Conservation (phyloP, 2,113 vertebrate genomes). For the Corythornis vintsioides region DNA sequence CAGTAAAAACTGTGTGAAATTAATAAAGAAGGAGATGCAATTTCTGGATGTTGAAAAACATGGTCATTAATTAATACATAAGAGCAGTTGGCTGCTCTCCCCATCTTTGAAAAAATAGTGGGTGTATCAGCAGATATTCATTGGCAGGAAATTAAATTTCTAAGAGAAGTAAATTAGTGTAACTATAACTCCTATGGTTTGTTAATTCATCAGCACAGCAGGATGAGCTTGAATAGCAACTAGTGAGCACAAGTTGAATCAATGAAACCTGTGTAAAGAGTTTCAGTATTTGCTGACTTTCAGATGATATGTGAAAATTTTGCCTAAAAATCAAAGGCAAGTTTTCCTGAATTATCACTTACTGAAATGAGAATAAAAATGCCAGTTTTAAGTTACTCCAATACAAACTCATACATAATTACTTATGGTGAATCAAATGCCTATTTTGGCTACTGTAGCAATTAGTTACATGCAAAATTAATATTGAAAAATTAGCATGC, state of each 20-base stretch:
- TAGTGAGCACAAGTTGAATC: neutral
- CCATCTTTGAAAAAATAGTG: neutral
- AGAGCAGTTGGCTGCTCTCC: neutral
- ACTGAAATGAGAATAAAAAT: neutral
- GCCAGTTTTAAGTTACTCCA: neutral
- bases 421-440: neutral
- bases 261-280: neutral
- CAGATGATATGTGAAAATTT: neutral
- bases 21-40: neutral
- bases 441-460: neutral
- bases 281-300: neutral
- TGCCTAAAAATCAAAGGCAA: neutral
- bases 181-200: neutral
- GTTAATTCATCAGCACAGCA: conserved; percentile 30
- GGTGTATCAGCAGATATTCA: neutral
- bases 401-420: neutral
- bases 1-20: neutral
- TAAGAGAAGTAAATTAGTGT: conserved; percentile 15
- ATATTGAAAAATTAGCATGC: neutral
- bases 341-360: neutral
- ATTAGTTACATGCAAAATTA: neutral
- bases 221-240: neutral
- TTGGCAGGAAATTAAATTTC: conserved; percentile 11
- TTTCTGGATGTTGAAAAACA: neutral
- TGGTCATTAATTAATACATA: neutral